Evolutionary conservation across 30 jellyfish, hydroid and myxozoan genomes (phyloP).

Genomic region (Hydra vulgaris): DNA sequence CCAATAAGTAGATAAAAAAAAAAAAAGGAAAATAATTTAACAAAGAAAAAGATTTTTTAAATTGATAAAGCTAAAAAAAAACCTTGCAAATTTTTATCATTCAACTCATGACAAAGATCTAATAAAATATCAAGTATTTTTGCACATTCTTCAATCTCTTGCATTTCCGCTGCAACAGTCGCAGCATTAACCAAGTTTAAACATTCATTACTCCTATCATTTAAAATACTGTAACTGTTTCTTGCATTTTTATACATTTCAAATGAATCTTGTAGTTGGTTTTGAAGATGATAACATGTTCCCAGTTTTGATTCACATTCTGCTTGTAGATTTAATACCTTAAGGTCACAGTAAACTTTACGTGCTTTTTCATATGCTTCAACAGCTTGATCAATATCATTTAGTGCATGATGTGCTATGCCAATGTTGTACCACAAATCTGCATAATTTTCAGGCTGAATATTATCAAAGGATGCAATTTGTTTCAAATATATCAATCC

Average conservation of each 20-base stretch:
- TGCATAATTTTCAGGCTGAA: constrained; percentile 62
- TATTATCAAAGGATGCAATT: constrained; percentile 54
- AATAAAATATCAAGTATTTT: constrained; percentile 44
- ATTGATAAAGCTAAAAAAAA: too few species aligned
- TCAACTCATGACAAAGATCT: constrained; percentile 69
- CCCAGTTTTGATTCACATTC: constrained; percentile 66
- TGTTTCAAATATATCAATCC: constrained; percentile 52
- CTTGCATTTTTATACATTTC: constrained; percentile 35
- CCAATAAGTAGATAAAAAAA: not conserved
- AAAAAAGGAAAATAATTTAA: not conserved
- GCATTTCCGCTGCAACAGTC: constrained; percentile 36
- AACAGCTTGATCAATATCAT: constrained; percentile 48
- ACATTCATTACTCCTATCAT: constrained; percentile 43
- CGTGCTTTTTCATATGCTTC: constrained; percentile 68
- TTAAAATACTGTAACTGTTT: constrained; percentile 31
- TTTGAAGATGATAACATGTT: constrained; percentile 43
- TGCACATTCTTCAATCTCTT: constrained; percentile 79
- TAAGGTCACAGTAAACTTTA: constrained; percentile 27
- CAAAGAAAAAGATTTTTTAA: not conserved
- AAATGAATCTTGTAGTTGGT: constrained; percentile 38
- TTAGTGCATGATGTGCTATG: constrained; percentile 59
- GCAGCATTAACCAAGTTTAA: constrained; percentile 45
- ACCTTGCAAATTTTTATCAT: constrained; percentile 68
- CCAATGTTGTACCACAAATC: constrained; percentile 85
- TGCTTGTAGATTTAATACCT: constrained; percentile 30